Conservation (phyloP, 1,140 invertebrate species). For the Heliconius eleuchia region DNA sequence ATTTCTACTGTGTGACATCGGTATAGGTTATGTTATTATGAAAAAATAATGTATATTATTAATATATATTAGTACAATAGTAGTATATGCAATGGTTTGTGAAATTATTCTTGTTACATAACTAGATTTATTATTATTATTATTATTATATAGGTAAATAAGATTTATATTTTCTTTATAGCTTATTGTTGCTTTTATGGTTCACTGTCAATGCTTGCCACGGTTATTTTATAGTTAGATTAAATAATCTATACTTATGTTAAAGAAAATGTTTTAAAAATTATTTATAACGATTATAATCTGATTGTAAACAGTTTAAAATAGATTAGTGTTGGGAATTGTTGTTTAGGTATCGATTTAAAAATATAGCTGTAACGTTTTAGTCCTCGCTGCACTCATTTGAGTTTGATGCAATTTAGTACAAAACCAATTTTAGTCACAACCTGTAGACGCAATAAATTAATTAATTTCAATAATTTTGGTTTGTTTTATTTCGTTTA, state of each 20-base stretch:
- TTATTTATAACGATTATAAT: neutral
- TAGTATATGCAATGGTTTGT: neutral
- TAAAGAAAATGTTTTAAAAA: neutral
- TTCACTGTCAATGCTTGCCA: slow-evolving; percentile 5
- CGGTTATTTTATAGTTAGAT: neutral
- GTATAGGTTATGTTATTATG: neutral
- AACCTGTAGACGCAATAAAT: slow-evolving; percentile 7
- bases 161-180: neutral
- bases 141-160: neutral
- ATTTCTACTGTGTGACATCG: neutral
- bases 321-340: neutral
- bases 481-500: slow-evolving; percentile 10
- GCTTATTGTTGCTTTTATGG: neutral
- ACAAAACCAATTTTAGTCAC: neutral
- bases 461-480: neutral
- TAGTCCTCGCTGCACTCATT: neutral
- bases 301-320: neutral
- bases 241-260: neutral
- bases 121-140: neutral
- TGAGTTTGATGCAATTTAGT: slow-evolving; percentile 6
- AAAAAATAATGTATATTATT: neutral
- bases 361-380: neutral
- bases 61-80: neutral
- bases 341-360: neutral
- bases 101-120: neutral